Base-by-base conservation (phyloP, 35 echinoderm and acorn worm genomes). In the Stichopus chloronotus region DNA sequence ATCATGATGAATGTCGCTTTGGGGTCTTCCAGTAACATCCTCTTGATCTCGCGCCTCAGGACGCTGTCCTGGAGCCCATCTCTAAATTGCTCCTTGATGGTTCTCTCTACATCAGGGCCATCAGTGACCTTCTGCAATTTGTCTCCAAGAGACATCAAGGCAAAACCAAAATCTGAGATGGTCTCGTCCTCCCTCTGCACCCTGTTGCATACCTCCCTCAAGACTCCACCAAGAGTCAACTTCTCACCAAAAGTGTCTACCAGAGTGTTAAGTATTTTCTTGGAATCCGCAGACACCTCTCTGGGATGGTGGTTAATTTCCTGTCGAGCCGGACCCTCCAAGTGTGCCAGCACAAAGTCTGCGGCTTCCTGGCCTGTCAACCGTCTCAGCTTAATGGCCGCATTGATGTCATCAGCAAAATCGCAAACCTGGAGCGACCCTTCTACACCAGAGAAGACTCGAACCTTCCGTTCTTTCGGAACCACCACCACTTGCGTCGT, bases 11-110 rank as follows among this genome's bases (percentile, higher is more conserved):
- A n/a, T n/a, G n/a, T n/a, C n/a, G n/a, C n/a, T n/a, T n/a, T n/a
- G n/a, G n/a, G n/a, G n/a, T n/a, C n/a, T n/a, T n/a, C n/a, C n/a
- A n/a, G n/a, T n/a, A n/a, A n/a, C n/a, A n/a, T n/a, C n/a, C n/a
- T n/a, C n/a, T n/a, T n/a, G n/a, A n/a, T n/a, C n/a, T n/a, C n/a
- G n/a, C n/a, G n/a, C n/a, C n/a, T n/a, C n/a, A n/a, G n/a, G n/a
- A n/a, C n/a, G n/a, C 80, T 9, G 52, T 83, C 80, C 52, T 43
- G 80, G 8, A 83, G 19, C 13, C 84, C 84, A 56, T 60, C 84
- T 14, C 82, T 9, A 21, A 85, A 57, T 25, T 87, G 84, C 24
- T 87, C 84, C 59, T 87, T 87, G 19, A 87, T 58, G 9, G 84
- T 57, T 56, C 58, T 58, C n/a, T 58, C 84, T 19, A 24, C 19